Percentiles rank a stretch among this genome's conserved stretches.
These are phyloP conservation scores for Trichomycterus rosablanca DNA, from an alignment of 2,113 vertebrate genomes.

Conservation along the genomic window DNA sequence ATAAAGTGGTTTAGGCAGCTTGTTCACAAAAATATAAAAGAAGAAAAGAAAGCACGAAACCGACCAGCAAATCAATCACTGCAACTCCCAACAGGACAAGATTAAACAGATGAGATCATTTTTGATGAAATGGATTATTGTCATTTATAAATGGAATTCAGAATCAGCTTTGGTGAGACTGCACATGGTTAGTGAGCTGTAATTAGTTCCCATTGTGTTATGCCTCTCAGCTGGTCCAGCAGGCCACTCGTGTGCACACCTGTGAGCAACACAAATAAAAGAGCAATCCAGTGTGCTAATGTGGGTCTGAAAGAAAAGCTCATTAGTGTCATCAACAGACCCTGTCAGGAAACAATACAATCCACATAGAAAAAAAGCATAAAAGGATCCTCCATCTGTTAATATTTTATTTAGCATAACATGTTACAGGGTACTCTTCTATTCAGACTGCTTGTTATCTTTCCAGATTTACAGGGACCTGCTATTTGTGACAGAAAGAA, in stretches of 20 bases:
- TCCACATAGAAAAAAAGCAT: slow-evolving; percentile 7
- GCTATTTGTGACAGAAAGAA: too few relatives aligned
- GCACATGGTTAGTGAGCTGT: background rate
- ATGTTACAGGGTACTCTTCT: too few relatives aligned
- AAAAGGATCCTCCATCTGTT: slow-evolving; percentile 23
- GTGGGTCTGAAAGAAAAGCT: slow-evolving; percentile 30
- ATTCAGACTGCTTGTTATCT: too few relatives aligned
- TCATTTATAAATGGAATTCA: slow-evolving; percentile 1
- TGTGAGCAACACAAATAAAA: slow-evolving; percentile 31
- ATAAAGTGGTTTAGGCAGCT: too few relatives aligned
- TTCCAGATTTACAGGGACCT: too few relatives aligned
- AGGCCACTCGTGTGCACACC: slow-evolving; percentile 31
- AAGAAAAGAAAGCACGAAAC: too few relatives aligned
- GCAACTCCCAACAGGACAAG: too few relatives aligned
- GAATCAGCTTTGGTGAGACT: background rate
- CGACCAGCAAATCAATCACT: too few relatives aligned
- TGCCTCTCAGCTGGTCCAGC: background rate
- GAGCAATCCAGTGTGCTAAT: slow-evolving; percentile 20
- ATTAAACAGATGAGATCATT: too few relatives aligned
- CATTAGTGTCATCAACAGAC: slow-evolving; percentile 37
- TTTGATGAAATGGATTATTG: background rate
- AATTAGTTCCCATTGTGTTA: slow-evolving; percentile 46
- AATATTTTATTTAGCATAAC: slow-evolving; percentile 27
- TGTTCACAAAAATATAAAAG: too few relatives aligned
- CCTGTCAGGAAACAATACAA: slow-evolving; percentile 19